A percentile compares a stretch with the other conserved stretches of the same genome.
Evolutionary conservation across 1,140 invertebrate species (phyloP).

Genomic region (Gryon sp.): DNA sequence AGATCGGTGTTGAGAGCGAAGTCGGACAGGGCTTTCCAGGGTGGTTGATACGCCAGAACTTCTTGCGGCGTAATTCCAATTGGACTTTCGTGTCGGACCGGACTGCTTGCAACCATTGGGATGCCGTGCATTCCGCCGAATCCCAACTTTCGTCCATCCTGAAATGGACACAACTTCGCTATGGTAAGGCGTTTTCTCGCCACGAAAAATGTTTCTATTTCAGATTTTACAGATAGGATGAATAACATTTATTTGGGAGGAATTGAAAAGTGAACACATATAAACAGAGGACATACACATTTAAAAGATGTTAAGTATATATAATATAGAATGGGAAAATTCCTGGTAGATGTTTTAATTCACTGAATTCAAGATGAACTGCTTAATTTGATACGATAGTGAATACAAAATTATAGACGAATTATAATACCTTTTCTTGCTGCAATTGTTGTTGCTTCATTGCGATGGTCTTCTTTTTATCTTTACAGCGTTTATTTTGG

Average conservation of each 20-base stretch:
- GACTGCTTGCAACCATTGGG: conserved; percentile 97
- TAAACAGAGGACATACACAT: too few species aligned
- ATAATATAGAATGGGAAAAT: too few species aligned
- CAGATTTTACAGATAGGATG: too few species aligned
- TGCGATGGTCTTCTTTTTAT: conserved; percentile 98
- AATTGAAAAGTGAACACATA: background rate
- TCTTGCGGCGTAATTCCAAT: conserved; percentile 91
- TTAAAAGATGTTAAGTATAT: too few species aligned
- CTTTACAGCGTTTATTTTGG: conserved; percentile 99
- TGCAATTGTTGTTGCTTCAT: conserved; percentile 96
- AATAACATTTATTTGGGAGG: conserved; percentile 12
- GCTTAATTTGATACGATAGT: background rate
- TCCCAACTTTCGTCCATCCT: conserved; percentile 95
- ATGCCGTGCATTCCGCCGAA: conserved; percentile 96
- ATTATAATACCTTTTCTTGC: conserved; percentile 93
- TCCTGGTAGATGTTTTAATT: too few species aligned
- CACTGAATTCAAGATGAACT: conserved; percentile 1
- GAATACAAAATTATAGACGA: too few species aligned
- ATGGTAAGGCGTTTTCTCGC: too few species aligned
- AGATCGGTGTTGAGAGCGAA: conserved; percentile 96
- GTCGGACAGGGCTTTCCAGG: conserved; percentile 97
- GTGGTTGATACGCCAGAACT: conserved; percentile 97
- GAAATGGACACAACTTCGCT: conserved; percentile 76
- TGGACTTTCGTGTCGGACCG: conserved; percentile 94
- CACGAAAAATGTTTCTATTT: too few species aligned